phyloP scores from a whole-genome alignment of 2,113 vertebrate species.

The Monarcha castaneiventris region DNA sequence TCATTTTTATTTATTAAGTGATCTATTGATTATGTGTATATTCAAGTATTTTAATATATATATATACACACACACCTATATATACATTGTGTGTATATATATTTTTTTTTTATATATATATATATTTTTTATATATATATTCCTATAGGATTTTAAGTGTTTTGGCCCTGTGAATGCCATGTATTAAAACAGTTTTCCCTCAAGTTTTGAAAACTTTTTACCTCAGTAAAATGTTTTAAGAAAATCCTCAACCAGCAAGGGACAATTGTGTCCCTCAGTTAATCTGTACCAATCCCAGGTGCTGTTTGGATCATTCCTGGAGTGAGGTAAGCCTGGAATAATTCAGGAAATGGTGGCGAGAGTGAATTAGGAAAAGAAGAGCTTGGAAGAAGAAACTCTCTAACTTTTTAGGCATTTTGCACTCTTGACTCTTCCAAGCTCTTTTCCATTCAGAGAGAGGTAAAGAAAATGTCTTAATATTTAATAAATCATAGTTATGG shows the following conservation, averaged over 20 bases:
- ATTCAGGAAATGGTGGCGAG: background rate
- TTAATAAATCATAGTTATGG: background rate
- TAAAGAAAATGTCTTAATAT: background rate
- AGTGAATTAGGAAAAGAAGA: background rate
- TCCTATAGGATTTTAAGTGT: rapidly evolving
- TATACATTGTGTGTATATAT: too few relatives aligned
- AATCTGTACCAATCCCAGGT: background rate
- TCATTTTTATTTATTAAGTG: background rate
- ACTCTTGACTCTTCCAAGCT: background rate
- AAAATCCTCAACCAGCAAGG: background rate
- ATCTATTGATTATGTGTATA: background rate
- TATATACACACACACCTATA: background rate
- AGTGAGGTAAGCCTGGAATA: background rate
- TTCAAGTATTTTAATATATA: background rate
- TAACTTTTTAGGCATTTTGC: background rate
- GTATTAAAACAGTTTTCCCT: background rate
- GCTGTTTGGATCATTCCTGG: background rate
- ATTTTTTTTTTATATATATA: rapidly evolving
- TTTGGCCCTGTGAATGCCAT: background rate
- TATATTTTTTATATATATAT: rapidly evolving
- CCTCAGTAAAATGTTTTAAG: background rate
- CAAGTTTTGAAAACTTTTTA: background rate
- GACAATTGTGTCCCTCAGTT: background rate
- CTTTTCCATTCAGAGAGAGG: background rate
- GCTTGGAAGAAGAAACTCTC: background rate